Conservation (phyloP, 2,113 vertebrate species). For the Collichthys lucidus region DNA sequence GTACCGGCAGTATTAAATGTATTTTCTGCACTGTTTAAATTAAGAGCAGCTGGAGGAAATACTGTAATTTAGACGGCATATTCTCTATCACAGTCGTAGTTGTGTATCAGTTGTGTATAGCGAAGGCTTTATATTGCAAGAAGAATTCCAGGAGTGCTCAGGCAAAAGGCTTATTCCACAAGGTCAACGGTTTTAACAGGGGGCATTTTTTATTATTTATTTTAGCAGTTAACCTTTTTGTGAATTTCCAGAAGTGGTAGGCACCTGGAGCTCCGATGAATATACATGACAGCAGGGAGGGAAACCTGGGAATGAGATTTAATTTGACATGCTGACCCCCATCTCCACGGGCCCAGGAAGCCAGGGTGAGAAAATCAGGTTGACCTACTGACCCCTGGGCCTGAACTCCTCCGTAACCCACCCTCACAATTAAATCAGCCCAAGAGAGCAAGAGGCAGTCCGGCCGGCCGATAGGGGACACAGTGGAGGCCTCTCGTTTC, state of each 20-base stretch:
- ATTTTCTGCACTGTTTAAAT: slow-evolving; percentile 39
- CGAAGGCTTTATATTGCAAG: slow-evolving; percentile 53
- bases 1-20: neutral
- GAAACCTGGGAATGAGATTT: slow-evolving; percentile 85
- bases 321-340: slow-evolving; percentile 87
- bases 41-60: slow-evolving; percentile 15
- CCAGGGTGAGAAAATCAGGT: slow-evolving; percentile 86
- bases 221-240: slow-evolving; percentile 87
- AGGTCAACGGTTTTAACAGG: slow-evolving; percentile 85
- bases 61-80: slow-evolving; percentile 16
- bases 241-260: slow-evolving; percentile 85
- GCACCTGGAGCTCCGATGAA: slow-evolving; percentile 84
- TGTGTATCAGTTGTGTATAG: slow-evolving; percentile 60
- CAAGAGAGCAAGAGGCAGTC: slow-evolving; percentile 64
- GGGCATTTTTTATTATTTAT: slow-evolving; percentile 87
- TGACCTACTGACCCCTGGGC: slow-evolving; percentile 83
- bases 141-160: slow-evolving; percentile 64
- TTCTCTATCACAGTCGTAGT: slow-evolving; percentile 12
- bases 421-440: slow-evolving; percentile 87
- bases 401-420: slow-evolving; percentile 83
- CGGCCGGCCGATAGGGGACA: slow-evolving; percentile 58
- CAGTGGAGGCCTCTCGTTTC: slow-evolving; percentile 43
- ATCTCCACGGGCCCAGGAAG: slow-evolving; percentile 80
- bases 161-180: slow-evolving; percentile 78
- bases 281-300: slow-evolving; percentile 85